Evolutionary conservation across 2,888 invertebrate species (phyloP).

Genomic region (Strigamia transsilvanica): DNA sequence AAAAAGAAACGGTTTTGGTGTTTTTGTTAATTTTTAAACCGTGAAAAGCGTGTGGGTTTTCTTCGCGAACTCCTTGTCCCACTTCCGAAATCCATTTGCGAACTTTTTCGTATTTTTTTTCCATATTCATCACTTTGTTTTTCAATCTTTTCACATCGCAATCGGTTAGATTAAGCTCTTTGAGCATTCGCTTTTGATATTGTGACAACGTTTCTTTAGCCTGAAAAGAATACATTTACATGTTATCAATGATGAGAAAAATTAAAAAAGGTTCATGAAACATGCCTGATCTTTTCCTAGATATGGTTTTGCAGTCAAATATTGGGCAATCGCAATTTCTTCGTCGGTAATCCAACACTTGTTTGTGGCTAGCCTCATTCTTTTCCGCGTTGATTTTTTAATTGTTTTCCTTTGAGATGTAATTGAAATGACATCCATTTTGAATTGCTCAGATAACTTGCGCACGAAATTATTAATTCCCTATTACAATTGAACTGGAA

Average conservation of each 20-base stretch:
- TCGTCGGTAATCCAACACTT: neutral
- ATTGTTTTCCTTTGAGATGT: neutral
- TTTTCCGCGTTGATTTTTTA: neutral
- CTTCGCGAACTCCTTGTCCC: neutral
- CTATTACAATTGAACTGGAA: neutral
- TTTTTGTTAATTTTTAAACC: neutral
- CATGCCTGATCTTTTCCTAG: neutral
- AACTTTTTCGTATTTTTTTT: conserved; percentile 7
- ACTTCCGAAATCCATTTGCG: neutral
- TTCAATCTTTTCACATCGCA: neutral
- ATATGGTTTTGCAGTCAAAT: neutral
- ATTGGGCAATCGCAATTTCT: neutral
- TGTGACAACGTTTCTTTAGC: neutral
- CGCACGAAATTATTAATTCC: neutral
- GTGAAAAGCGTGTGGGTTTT: neutral
- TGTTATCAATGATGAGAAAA: too few species aligned
- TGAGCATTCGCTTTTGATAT: conserved; percentile 5
- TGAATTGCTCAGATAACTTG: neutral
- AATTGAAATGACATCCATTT: neutral
- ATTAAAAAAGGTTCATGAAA: too few species aligned
- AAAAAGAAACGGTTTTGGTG: too few species aligned
- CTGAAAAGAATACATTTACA: neutral
- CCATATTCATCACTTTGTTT: conserved; percentile 6
- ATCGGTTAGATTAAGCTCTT: neutral
- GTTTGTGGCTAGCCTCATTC: neutral